Conservation (phyloP, 1,140 invertebrate genomes). For the Brachionus asplanchnoidis region DNA sequence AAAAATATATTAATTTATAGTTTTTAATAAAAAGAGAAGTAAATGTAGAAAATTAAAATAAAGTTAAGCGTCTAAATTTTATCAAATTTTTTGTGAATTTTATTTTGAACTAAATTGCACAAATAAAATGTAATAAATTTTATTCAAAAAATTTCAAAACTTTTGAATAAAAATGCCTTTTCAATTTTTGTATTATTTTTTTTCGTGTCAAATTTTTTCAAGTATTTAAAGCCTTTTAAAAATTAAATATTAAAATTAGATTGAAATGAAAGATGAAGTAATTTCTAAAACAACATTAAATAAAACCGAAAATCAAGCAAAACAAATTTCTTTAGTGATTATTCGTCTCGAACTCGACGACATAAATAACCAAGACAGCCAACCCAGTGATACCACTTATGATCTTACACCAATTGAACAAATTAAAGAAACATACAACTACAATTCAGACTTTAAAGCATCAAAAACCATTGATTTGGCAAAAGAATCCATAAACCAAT, state of each 20-base stretch:
- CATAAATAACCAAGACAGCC: not conserved
- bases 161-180: not conserved
- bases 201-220: not conserved
- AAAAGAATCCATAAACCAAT: not conserved
- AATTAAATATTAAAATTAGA: not conserved
- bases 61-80: too few relatives aligned
- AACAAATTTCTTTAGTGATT: not conserved
- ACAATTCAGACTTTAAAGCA: not conserved
- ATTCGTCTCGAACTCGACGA: constrained; percentile 9
- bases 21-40: too few relatives aligned
- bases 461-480: not conserved
- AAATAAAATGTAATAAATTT: not conserved
- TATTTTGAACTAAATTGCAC: not conserved
- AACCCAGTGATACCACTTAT: not conserved
- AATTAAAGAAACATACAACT: not conserved
- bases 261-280: constrained; percentile 34
- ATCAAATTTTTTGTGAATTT: not conserved
- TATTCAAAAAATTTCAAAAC: not conserved
- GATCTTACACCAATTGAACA: not conserved
- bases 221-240: not conserved
- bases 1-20: too few relatives aligned
- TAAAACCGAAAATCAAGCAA: not conserved
- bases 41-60: too few relatives aligned
- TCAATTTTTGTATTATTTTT: not conserved
- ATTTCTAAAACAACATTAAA: not conserved